Conservation (phyloP, 2,797 vertebrate genomes). For the Pelobates cultripes region DNA sequence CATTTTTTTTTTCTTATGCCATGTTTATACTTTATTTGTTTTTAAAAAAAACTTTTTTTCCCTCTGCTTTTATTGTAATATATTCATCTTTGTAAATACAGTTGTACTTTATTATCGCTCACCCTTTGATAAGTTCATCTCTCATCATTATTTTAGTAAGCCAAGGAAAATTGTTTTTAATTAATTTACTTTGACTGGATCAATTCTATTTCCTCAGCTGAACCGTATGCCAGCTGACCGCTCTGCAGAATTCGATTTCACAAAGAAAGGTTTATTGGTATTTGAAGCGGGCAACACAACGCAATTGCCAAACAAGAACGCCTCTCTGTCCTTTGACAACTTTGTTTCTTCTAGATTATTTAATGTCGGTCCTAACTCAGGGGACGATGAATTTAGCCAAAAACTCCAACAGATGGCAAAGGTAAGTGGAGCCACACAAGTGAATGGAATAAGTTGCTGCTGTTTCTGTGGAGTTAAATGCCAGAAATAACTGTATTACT, state of each 20-base stretch:
- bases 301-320: constrained; percentile 58
- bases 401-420: constrained; percentile 82
- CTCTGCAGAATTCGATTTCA: constrained; percentile 87
- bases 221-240: constrained; percentile 79
- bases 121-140: no score
- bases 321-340: constrained; percentile 55
- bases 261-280: constrained; percentile 87
- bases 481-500: background rate
- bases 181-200: constrained; percentile 31
- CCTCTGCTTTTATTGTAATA: no score
- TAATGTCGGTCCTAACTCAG: constrained; percentile 67
- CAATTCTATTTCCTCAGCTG: constrained; percentile 71
- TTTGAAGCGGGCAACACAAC: constrained; percentile 75
- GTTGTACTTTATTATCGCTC: no score
- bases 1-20: no score
- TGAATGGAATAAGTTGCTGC: no score
- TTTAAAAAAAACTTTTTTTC: no score
- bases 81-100: no score
- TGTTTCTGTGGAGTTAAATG: no score
- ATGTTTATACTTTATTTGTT: no score
- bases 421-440: constrained; percentile 68
- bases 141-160: no score
- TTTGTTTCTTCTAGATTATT: constrained; percentile 58
- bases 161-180: background rate
- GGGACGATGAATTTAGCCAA: constrained; percentile 77